A percentile compares a stretch with the other conserved stretches of the same genome.
Conservation (phyloP, 2,888 invertebrate species). For the Belgica antarctica region DNA sequence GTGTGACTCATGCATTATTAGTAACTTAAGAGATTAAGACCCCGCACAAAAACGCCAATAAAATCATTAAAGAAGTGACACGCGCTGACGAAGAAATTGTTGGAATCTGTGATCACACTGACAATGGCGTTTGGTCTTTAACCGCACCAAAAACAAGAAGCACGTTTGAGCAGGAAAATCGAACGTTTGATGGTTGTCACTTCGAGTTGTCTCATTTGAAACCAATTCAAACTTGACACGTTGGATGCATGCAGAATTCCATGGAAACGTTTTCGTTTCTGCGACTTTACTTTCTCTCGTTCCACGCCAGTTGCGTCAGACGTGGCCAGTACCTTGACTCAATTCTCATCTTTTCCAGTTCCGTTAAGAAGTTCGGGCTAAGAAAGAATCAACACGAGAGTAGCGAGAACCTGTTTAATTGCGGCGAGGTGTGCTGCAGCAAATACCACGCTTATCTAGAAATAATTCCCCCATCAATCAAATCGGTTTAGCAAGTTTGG, state of each 20-base stretch:
- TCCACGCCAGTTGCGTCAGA: background rate
- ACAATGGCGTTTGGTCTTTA: too few relatives aligned
- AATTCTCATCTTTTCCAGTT: conserved; percentile 9
- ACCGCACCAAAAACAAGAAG: too few relatives aligned
- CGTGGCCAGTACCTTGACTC: background rate
- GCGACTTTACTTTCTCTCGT: conserved; percentile 13
- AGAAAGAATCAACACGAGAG: background rate
- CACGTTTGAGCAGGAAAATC: too few relatives aligned
- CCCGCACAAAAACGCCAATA: background rate
- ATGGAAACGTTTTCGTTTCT: too few relatives aligned
- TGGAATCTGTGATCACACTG: too few relatives aligned
- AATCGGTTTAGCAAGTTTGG: too few relatives aligned
- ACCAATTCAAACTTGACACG: too few relatives aligned
- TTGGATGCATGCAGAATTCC: too few relatives aligned
- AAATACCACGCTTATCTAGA: background rate
- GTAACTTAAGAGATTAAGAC: background rate
- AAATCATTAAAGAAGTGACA: background rate
- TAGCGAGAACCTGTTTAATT: background rate
- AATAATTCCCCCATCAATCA: too few relatives aligned
- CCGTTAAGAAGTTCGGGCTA: conserved; percentile 10
- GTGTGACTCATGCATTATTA: conserved; percentile 9
- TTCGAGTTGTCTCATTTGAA: too few relatives aligned
- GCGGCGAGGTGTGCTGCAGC: background rate
- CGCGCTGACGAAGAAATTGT: background rate
- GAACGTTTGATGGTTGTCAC: background rate